A percentile compares a stretch with the other conserved stretches of the same genome.
phyloP scores from a whole-genome alignment of 2,113 vertebrate genomes.

The Myrmecobius fasciatus region DNA sequence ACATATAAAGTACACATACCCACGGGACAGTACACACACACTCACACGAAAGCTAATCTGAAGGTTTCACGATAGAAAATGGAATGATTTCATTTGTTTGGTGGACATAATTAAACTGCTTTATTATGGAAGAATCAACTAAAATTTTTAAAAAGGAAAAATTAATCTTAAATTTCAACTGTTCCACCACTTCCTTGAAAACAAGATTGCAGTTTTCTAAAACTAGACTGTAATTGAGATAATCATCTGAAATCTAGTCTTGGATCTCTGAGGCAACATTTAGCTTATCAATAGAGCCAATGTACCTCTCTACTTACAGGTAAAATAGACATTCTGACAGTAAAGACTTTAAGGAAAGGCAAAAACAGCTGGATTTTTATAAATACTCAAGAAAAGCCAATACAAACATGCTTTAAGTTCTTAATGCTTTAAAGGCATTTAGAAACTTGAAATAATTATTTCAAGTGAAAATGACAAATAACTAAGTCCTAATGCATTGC shows the following conservation, averaged over 20 bases:
- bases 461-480: slow-evolving; percentile 27
- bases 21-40: slow-evolving; percentile 18
- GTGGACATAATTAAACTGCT: slow-evolving; percentile 25
- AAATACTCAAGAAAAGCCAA: neutral
- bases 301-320: neutral
- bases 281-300: neutral
- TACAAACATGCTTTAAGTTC: slow-evolving; percentile 37
- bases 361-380: slow-evolving; percentile 48
- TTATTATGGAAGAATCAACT: neutral
- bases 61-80: slow-evolving; percentile 47
- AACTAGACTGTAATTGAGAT: neutral
- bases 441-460: slow-evolving; percentile 2
- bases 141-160: neutral
- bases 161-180: neutral
- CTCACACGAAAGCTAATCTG: neutral
- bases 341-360: neutral
- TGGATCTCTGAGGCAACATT: neutral
- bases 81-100: slow-evolving; percentile 38
- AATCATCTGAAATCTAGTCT: slow-evolving; percentile 6
- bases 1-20: slow-evolving; percentile 26
- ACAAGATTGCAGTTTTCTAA: neutral
- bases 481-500: slow-evolving; percentile 21
- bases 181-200: neutral
- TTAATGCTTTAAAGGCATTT: slow-evolving; percentile 29
- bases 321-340: neutral